Evolutionary conservation across 2,888 invertebrate genomes (phyloP).

Genomic region (Agrotis exclamationis): DNA sequence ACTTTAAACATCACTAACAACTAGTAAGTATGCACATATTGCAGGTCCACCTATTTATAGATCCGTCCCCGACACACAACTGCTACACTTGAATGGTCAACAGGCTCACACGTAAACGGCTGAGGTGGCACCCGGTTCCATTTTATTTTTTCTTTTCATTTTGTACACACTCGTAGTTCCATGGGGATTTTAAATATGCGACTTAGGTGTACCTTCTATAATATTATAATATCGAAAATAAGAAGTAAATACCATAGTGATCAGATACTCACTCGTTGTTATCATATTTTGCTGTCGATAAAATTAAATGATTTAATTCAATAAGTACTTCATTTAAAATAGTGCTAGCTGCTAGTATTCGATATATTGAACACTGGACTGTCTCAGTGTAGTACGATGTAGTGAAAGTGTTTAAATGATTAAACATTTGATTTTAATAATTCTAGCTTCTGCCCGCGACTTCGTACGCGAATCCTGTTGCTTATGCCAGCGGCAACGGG

Average conservation of each 20-base stretch:
- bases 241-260: too few species aligned
- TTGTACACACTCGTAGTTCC: too few species aligned
- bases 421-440: too few species aligned
- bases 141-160: not conserved
- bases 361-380: not conserved
- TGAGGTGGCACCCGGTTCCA: not conserved
- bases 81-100: slow-evolving; percentile 2
- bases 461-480: too few species aligned
- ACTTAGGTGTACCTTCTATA: not conserved
- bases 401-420: not conserved
- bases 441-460: too few species aligned
- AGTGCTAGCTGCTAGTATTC: too few species aligned
- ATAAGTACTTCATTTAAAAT: too few species aligned
- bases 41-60: slow-evolving; percentile 2
- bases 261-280: too few species aligned
- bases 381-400: not conserved
- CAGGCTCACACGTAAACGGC: not conserved
- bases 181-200: too few species aligned
- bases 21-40: slow-evolving; percentile 75
- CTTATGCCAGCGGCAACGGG: too few species aligned
- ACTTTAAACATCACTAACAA: slow-evolving; percentile 63
- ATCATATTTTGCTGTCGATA: too few species aligned
- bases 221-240: not conserved
- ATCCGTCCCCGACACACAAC: not conserved
- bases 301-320: too few species aligned